Base-by-base conservation (phyloP, 1,140 invertebrate genomes). In the Caerostris darwini region DNA sequence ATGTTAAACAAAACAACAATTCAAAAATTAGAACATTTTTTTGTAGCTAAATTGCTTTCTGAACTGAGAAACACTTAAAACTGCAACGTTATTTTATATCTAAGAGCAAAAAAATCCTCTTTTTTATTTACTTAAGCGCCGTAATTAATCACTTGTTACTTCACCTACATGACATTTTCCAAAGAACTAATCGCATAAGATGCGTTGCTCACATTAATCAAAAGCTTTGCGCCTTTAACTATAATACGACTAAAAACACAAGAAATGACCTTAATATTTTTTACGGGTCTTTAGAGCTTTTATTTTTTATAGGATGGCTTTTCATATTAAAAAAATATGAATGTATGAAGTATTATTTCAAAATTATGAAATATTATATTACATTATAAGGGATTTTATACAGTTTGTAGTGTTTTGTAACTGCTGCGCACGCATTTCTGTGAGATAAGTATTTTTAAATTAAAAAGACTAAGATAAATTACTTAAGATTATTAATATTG, bases 41-140 rank as follows among this genome's bases (percentile, higher is more conserved):
- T 34, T 34, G 8, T 77, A 10, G 2, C 50, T 77, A 50, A 53
- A 34, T 50, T 77, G 5, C 7, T 3, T 53, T 77, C 34, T 34
- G 7, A 10, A 12, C 50, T 53, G 12, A 34, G 34, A 14, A 34
- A 6, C 69, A 77, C 69, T 77, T 77, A 77, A 77, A 77, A 50
- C 50, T 34, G 69, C 69, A 77, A 77, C 69, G 69, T 19, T 77
- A 77, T 77, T 77, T 77, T 34, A 77, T 77, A 50, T 77, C 69
- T 5, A 77, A 34, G 50, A 12, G 3, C 4, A 53, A 34, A 71
- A 77, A 77, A 77, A 77, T 50, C 4, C 3, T 77, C 3, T 50
- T 77, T 69, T 19, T 77, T 77, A 5, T 4, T 10, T 53, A 77
- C 12, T 50, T 10, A 77, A 77, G 50, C 19, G 8, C 69, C 50